phyloP scores from a whole-genome alignment of 2,888 invertebrate species.

The Agonopterix arenella region DNA sequence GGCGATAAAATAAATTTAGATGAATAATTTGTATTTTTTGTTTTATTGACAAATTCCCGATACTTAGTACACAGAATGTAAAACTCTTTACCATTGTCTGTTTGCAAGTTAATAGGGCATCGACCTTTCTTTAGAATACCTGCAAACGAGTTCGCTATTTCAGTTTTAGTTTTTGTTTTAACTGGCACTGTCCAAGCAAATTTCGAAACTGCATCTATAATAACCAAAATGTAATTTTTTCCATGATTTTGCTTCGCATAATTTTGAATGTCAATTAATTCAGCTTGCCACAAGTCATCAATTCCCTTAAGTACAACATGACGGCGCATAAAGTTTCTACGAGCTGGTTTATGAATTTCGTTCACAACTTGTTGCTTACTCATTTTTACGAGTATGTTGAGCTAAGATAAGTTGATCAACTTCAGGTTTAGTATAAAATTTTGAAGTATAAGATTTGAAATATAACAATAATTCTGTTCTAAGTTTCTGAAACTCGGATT shows the following conservation, averaged over 20 bases:
- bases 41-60: not conserved
- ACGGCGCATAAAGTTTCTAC: constrained; percentile 35
- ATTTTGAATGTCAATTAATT: constrained; percentile 30
- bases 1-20: not conserved
- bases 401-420: not conserved
- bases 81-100: constrained; percentile 10
- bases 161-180: constrained; percentile 7
- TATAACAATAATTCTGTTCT: not conserved
- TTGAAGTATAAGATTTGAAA: not conserved
- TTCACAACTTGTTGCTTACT: constrained; percentile 4
- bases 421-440: not conserved
- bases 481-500: not conserved
- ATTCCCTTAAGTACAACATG: constrained; percentile 33
- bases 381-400: not conserved
- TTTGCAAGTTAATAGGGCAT: constrained; percentile 11
- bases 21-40: constrained; percentile 1
- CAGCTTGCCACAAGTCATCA: constrained; percentile 52
- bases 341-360: constrained; percentile 10
- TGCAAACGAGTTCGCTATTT: not conserved
- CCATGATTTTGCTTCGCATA: constrained; percentile 9
- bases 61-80: too few species aligned
- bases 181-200: constrained; percentile 10
- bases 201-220: constrained; percentile 13
- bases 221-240: constrained; percentile 8
- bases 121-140: not conserved